Percentiles rank a stretch among this genome's conserved stretches.
Conservation (phyloP, 1,140 invertebrate species). For the Phortica variegata region DNA sequence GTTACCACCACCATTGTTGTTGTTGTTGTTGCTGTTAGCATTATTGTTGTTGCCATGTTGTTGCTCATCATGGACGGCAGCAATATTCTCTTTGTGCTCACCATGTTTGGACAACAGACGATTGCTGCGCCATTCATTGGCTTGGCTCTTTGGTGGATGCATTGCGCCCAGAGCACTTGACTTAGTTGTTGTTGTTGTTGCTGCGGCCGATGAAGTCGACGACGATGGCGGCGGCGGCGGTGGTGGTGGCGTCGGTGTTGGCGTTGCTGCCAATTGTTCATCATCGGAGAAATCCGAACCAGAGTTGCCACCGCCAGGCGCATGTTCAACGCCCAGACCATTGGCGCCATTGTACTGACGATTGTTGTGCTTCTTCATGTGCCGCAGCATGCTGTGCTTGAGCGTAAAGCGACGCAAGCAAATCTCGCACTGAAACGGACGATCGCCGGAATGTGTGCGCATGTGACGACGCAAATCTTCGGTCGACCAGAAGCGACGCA, state of each 20-base stretch:
- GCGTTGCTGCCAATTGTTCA: slow-evolving; percentile 43
- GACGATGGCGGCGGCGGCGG: slow-evolving; percentile 20
- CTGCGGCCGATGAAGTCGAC: slow-evolving; percentile 10
- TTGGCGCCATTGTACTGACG: slow-evolving; percentile 48
- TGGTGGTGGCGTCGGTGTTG: slow-evolving; percentile 19
- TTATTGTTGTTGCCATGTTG: slow-evolving; percentile 35
- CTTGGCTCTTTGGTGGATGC: slow-evolving; percentile 40
- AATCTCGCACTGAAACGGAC: slow-evolving; percentile 71
- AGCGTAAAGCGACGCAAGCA: slow-evolving; percentile 82
- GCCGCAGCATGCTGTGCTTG: slow-evolving; percentile 91
- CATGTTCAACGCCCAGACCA: not conserved
- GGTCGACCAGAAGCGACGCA: slow-evolving; percentile 89
- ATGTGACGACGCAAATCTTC: slow-evolving; percentile 91
- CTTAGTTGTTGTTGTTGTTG: not conserved
- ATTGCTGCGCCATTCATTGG: slow-evolving; percentile 45
- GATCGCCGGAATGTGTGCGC: slow-evolving; percentile 82
- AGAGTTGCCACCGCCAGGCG: slow-evolving; percentile 56
- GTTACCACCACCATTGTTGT: slow-evolving; percentile 55
- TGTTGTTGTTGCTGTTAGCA: slow-evolving; percentile 58
- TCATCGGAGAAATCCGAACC: slow-evolving; percentile 58
- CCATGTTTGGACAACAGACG: slow-evolving; percentile 46
- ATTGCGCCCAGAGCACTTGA: slow-evolving; percentile 6
- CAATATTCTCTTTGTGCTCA: slow-evolving; percentile 61
- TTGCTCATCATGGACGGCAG: slow-evolving; percentile 5
- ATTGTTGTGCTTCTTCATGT: slow-evolving; percentile 78